Evolutionary conservation across 2,113 vertebrate genomes (phyloP), one percentile per base, ranked within the genome.

Genomic region (Psittacus erithacus): DNA sequence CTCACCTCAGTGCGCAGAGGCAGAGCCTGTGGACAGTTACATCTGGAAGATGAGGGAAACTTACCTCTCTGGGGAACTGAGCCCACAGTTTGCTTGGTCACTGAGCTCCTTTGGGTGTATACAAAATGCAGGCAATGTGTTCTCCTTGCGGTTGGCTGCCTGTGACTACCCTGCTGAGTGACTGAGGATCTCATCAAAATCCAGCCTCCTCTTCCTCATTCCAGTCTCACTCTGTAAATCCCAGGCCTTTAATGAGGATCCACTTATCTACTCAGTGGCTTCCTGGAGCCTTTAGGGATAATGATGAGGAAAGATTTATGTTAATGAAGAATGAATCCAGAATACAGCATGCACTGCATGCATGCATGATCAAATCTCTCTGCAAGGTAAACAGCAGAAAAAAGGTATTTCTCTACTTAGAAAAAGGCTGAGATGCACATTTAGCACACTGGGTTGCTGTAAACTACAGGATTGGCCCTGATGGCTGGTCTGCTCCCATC

Each of bases 321-420:
- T 63, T 88, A 87, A 87, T 85, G 62, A 88, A 73, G 80, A 94
- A 59, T 17, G 44, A 88, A 59, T 64, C 44, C 65, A 62, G 74
- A 85, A 89, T 39, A 82, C 79, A 91, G 29, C 47, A 39, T 18
- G 64, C 57, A 69, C 13, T n/a, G 55, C 55, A n/a, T n/a, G 55
- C 55, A n/a, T n/a, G 44, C 2, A 0, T 41, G 25, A 31, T 78
- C 82, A 71, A 46, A 47, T 63, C 43, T 82, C 39, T 71, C 67
- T 44, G 46, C 5, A 17, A 93, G 23, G 25, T 57, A 63, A 65
- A 59, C 24, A 65, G 80, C 41, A 84, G 65, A 35, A 63, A 57
- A 86, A 68, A 53, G 5, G 6, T 53, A 28, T 81, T 67, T 55
- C 6, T 14, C 25, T 59, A 11, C 43, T 91, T 41, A 69, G 80